Conservation (phyloP, 1,140 invertebrate genomes). For the Macrotrachela quadricornifera region DNA sequence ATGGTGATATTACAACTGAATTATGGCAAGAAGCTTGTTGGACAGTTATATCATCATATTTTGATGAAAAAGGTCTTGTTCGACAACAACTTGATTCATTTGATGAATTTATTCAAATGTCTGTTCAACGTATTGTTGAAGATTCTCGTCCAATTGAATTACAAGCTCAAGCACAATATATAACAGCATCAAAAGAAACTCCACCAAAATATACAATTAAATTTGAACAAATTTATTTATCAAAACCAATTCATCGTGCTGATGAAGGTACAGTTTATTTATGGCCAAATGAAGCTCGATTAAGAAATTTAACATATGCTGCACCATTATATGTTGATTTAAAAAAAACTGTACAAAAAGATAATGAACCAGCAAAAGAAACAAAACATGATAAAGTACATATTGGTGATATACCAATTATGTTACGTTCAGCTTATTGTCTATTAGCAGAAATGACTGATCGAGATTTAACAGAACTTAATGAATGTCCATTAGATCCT, state of each 20-base stretch:
- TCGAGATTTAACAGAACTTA: constrained; percentile 91
- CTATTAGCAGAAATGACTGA: constrained; percentile 72
- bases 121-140: constrained; percentile 91
- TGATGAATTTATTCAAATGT: constrained; percentile 99
- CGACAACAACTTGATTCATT: constrained; percentile 93
- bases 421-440: constrained; percentile 90
- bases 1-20: constrained; percentile 62
- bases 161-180: constrained; percentile 88
- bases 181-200: constrained; percentile 64
- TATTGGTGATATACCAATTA: constrained; percentile 95
- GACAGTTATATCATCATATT: constrained; percentile 97
- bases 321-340: constrained; percentile 96
- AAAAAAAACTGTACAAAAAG: constrained; percentile 62
- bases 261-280: too few relatives aligned
- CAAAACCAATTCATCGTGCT: constrained; percentile 68
- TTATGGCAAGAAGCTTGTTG: constrained; percentile 99
- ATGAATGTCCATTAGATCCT: constrained; percentile 93
- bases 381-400: too few relatives aligned
- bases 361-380: constrained; percentile 49
- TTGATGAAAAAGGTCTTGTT: constrained; percentile 96
- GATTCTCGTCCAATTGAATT: constrained; percentile 90
- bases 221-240: constrained; percentile 96
- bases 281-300: constrained; percentile 89
- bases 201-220: constrained; percentile 73
- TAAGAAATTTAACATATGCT: constrained; percentile 43